These are phyloP conservation scores for Aphaenogaster rudis DNA, from an alignment of 1,140 invertebrate species.

Conservation along the genomic window DNA sequence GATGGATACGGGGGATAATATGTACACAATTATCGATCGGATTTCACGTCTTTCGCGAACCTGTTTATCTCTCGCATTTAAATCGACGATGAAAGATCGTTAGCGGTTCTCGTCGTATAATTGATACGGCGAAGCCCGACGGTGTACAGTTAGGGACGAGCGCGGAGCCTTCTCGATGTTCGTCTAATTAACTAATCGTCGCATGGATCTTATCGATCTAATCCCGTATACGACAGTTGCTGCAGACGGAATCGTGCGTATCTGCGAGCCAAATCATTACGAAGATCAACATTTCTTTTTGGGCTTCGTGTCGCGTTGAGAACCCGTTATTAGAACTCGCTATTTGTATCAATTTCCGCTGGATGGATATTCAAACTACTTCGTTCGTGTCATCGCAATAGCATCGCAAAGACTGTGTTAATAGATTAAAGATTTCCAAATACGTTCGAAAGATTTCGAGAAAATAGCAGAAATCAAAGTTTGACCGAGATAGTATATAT, in stretches of 20 bases:
- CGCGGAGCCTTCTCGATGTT: constrained; percentile 27
- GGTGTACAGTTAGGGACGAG: constrained; percentile 46
- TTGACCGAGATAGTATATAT: background rate
- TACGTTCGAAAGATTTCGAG: background rate
- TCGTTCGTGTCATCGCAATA: background rate
- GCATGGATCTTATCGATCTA: constrained; percentile 73
- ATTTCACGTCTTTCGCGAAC: constrained; percentile 7
- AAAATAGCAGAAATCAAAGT: background rate
- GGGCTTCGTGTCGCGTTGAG: background rate
- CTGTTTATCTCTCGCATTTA: constrained; percentile 56
- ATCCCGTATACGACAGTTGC: constrained; percentile 66
- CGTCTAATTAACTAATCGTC: constrained; percentile 75
- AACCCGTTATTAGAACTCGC: constrained; percentile 63
- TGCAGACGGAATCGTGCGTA: constrained; percentile 35
- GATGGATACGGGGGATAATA: constrained; percentile 24
- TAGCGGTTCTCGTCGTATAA: constrained; percentile 41
- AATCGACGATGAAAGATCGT: constrained; percentile 43
- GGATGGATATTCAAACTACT: constrained; percentile 1
- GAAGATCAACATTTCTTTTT: constrained; percentile 44
- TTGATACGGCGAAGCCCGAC: constrained; percentile 27
- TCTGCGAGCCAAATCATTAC: constrained; percentile 60
- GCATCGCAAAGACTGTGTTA: background rate
- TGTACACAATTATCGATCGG: constrained; percentile 48
- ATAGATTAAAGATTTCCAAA: background rate
- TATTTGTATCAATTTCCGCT: constrained; percentile 34